A percentile compares a stretch with the other conserved stretches of the same genome.
These are phyloP conservation scores for Antheraea assamensis DNA, from an alignment of 2,888 invertebrate species.

Conservation along the genomic window DNA sequence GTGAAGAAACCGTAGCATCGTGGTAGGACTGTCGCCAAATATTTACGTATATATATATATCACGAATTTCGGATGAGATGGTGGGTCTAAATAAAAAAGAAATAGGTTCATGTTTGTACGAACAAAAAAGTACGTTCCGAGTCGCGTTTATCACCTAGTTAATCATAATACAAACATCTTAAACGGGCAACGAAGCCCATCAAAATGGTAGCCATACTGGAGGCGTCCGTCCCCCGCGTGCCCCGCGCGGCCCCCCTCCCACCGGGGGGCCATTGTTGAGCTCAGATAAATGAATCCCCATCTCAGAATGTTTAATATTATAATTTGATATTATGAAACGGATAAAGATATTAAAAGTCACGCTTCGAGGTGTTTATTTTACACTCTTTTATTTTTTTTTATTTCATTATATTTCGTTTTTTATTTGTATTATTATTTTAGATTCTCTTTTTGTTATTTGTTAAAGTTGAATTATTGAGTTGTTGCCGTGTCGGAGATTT, in stretches of 20 bases:
- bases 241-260: slow-evolving; percentile 39
- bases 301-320: slow-evolving; percentile 76
- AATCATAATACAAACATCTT: slow-evolving; percentile 16
- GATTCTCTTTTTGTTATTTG: slow-evolving; percentile 38
- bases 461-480: slow-evolving; percentile 14
- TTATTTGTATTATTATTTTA: no score
- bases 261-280: slow-evolving; percentile 69
- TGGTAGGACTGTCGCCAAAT: no score
- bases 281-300: slow-evolving; percentile 71
- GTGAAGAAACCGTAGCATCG: no score
- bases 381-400: slow-evolving; percentile 54
- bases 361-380: slow-evolving; percentile 78
- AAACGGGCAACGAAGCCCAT: not conserved
- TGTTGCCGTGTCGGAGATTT: slow-evolving; percentile 34
- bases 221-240: slow-evolving; percentile 21
- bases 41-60: no score
- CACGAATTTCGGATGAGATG: no score
- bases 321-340: slow-evolving; percentile 81
- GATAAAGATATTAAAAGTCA: slow-evolving; percentile 81
- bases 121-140: not conserved
- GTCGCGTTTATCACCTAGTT: slow-evolving; percentile 21
- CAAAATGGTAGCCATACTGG: slow-evolving; percentile 2
- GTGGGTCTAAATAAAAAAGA: no score
- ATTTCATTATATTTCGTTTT: slow-evolving; percentile 59
- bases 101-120: no score